phyloP scores from a whole-genome alignment of 2,888 invertebrate species.

The Trypoxylon attenuatum region DNA sequence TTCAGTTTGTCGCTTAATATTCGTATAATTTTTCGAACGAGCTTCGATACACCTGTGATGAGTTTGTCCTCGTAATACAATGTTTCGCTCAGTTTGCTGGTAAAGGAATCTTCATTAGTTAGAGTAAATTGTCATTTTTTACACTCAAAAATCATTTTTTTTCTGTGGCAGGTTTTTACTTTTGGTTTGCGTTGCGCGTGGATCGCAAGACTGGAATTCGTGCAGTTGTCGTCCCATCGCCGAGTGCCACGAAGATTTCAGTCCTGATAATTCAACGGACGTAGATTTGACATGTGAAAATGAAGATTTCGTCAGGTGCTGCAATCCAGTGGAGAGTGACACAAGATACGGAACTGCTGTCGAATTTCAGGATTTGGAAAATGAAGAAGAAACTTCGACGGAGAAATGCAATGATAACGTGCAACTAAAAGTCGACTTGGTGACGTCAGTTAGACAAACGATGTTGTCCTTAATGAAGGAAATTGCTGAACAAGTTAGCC shows the following conservation, averaged over 20 bases:
- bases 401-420: not conserved
- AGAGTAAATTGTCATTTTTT: no score
- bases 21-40: not conserved
- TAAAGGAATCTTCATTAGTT: not conserved
- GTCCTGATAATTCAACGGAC: no score
- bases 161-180: not conserved
- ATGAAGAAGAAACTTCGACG: not conserved
- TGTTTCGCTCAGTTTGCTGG: slow-evolving; percentile 3
- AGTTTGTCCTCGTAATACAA: not conserved
- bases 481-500: not conserved
- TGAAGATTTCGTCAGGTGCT: slow-evolving; percentile 10
- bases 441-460: not conserved
- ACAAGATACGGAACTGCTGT: not conserved
- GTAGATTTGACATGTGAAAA: slow-evolving; percentile 1
- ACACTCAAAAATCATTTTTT: not conserved
- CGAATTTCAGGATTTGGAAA: not conserved
- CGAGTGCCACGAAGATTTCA: not conserved
- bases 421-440: not conserved
- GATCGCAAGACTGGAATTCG: not conserved
- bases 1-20: slow-evolving; percentile 14
- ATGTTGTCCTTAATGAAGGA: not conserved
- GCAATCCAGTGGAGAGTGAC: not conserved
- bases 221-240: not conserved
- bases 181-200: not conserved
- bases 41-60: slow-evolving; percentile 1